phyloP scores from a whole-genome alignment of 2,113 vertebrate species.

The Oncorhynchus gorbuscha region DNA sequence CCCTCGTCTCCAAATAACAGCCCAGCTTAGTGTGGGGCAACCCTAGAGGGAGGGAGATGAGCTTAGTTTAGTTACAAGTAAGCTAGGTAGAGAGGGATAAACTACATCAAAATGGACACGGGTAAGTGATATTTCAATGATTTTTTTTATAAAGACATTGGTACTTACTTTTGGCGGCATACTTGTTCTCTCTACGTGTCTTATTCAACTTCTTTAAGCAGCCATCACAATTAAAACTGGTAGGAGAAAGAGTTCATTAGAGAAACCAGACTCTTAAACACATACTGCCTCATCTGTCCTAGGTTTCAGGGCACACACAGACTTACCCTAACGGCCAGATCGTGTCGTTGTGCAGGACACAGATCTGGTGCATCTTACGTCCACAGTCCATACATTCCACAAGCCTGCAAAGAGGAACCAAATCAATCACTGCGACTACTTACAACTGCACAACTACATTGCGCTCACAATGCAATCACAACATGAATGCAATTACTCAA shows the following conservation, averaged over 20 bases:
- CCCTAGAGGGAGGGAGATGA: constrained; percentile 66
- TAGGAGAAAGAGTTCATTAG: not conserved
- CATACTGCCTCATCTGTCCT: not conserved
- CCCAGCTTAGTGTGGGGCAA: constrained; percentile 93
- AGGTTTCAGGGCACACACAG: not conserved
- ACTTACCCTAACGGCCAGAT: constrained; percentile 95
- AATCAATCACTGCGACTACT: not conserved
- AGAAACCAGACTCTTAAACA: not conserved
- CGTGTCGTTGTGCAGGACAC: constrained; percentile 93
- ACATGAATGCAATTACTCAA: not conserved
- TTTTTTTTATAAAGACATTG: no score
- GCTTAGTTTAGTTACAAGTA: not conserved
- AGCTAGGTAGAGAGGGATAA: not conserved
- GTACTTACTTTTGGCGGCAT: constrained; percentile 95
- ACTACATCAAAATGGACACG: no score
- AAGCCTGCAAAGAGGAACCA: constrained; percentile 74
- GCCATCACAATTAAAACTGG: constrained; percentile 89
- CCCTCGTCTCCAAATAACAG: constrained; percentile 84
- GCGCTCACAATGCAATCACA: not conserved
- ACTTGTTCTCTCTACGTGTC: constrained; percentile 95
- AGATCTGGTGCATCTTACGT: constrained; percentile 98
- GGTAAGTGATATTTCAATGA: no score
- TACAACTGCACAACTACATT: not conserved
- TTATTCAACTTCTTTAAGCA: constrained; percentile 95
- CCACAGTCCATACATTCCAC: constrained; percentile 98